Evolutionary conservation across 2,888 invertebrate species (phyloP), one percentile per base, ranked within the genome.

Genomic region (Drosophila longiperda): DNA sequence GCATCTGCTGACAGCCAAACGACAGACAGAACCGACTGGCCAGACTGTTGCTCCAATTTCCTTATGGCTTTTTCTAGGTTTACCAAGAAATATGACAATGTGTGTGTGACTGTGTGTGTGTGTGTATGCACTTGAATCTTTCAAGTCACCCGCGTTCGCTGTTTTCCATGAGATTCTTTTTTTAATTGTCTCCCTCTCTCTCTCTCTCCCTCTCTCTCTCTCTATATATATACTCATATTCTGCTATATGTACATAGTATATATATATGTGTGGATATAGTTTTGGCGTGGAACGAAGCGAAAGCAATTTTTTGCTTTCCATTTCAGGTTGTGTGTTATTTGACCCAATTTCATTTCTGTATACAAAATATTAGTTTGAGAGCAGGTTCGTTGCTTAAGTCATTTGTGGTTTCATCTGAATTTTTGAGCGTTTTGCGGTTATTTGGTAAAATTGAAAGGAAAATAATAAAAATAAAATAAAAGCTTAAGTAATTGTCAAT

Each of bases 281-380:
- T 52, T 66, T 78, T 65, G 65, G 64, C 65, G 68, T 64, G 66
- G 60, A 71, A 68, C 87, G 81, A 82, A 86, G 82, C 86, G 87
- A 85, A 89, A 89, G 85, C 87, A 83, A 78, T 77, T 81, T 73
- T 83, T 73, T 83, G 87, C 85, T 85, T 85, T 85, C 89, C 85
- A 89, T 85, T 85, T 86, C 84, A 86, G 82, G 70, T 73, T 65
- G 57, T 76, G 49, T 59, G 65, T 59, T 52, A 34, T 55, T 61
- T 77, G 84, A 85, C 89, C 84, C 81, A 73, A 88, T 88, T 85
- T 62, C 60, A 32, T 63, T 63, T 78, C 66, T 54, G 48, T 36
- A 49, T 34, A 50, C 53, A 54, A 68, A 53, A 66, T 20, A 40
- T 62, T 42, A 34, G 32, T 52, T 73, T 63, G 36, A 59, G 64